These are phyloP conservation scores for Rhincodon typus DNA, from an alignment of 2,797 vertebrate species.

Conservation along the genomic window DNA sequence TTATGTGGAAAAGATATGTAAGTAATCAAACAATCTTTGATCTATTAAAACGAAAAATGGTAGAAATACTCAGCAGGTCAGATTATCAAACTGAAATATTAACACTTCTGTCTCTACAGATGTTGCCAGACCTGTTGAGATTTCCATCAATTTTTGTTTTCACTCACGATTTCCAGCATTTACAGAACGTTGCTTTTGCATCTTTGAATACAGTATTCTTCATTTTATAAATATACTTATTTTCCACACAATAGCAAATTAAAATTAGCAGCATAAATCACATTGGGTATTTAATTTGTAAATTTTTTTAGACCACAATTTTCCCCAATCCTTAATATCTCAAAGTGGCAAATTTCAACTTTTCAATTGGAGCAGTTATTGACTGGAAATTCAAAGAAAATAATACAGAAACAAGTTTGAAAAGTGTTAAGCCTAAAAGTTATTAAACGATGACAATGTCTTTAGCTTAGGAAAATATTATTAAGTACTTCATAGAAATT, in stretches of 20 bases:
- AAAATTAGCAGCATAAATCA: not conserved
- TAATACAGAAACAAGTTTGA: not conserved
- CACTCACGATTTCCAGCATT: not conserved
- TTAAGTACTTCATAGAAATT: too few species aligned
- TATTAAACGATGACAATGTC: not conserved
- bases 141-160: not conserved
- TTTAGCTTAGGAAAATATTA: too few species aligned
- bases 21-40: not conserved
- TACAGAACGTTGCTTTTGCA: not conserved
- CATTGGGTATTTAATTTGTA: not conserved
- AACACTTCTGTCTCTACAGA: too few species aligned
- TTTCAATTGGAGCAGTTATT: not conserved
- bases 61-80: too few species aligned
- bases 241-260: not conserved
- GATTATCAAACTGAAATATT: too few species aligned
- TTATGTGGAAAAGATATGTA: not conserved
- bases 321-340: not conserved
- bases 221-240: not conserved
- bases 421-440: not conserved
- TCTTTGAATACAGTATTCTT: not conserved
- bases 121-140: not conserved
- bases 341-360: not conserved
- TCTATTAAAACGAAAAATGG: too few species aligned
- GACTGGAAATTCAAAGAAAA: not conserved
- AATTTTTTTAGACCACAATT: not conserved